Conservation (phyloP, 2,113 vertebrate species). For the Nycticebus coucang region DNA sequence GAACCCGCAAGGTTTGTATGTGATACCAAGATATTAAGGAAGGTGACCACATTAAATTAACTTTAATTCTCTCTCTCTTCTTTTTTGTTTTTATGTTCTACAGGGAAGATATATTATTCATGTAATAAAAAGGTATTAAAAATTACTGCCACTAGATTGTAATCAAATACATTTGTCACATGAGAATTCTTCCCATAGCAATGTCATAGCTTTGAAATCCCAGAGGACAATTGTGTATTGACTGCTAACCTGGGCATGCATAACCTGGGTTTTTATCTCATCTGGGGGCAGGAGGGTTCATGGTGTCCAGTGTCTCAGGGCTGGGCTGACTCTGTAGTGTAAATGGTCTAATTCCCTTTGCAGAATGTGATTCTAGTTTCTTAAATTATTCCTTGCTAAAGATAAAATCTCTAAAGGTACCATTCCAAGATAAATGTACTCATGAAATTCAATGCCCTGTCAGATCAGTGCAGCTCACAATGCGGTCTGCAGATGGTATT, state of each 20-base stretch:
- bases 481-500: fast-evolving
- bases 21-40: background rate
- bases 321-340: background rate
- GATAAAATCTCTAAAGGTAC: background rate
- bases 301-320: background rate
- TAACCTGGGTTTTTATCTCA: background rate
- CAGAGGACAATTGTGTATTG: slow-evolving; percentile 42
- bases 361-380: slow-evolving; percentile 3
- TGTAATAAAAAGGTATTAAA: background rate
- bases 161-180: slow-evolving; percentile 55
- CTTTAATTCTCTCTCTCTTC: background rate
- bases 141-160: background rate
- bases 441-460: background rate
- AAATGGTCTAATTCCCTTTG: background rate
- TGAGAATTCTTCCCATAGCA: slow-evolving; percentile 24
- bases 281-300: fast-evolving
- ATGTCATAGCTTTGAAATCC: background rate
- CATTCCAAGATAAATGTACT: background rate
- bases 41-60: background rate
- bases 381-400: background rate
- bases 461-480: background rate
- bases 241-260: slow-evolving; percentile 24
- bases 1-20: no score
- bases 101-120: background rate
- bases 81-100: background rate